Conservation (phyloP, 2,888 invertebrate species). For the Clepsis dumicolana region DNA sequence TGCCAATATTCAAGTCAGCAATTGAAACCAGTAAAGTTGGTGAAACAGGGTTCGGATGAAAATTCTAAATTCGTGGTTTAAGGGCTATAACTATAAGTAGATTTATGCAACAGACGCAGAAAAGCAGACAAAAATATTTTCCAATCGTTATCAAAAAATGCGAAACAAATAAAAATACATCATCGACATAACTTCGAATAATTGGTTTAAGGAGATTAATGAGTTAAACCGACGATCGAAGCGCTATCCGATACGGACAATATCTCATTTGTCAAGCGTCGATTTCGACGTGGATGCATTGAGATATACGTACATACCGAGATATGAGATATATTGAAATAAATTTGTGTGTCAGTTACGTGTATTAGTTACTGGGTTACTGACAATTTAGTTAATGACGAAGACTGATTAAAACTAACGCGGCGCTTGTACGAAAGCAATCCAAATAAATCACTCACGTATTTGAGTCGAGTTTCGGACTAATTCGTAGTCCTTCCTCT, state of each 20-base stretch:
- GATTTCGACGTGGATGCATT: not conserved
- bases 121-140: too few species aligned
- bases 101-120: too few species aligned
- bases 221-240: constrained; percentile 7
- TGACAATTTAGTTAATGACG: not conserved
- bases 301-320: not conserved
- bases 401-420: not conserved
- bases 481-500: too few species aligned
- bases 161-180: not conserved
- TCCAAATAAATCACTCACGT: too few species aligned
- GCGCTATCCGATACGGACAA: constrained; percentile 36
- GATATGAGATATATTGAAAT: constrained; percentile 1
- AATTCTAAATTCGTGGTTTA: too few species aligned
- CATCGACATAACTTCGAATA: constrained; percentile 19
- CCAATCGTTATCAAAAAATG: not conserved
- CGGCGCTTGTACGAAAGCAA: too few species aligned
- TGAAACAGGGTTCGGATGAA: too few species aligned
- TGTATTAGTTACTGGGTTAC: not conserved
- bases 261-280: constrained; percentile 38
- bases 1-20: too few species aligned
- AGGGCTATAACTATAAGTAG: too few species aligned
- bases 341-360: constrained; percentile 8
- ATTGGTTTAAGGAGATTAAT: constrained; percentile 33
- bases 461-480: too few species aligned
- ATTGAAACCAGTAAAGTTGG: too few species aligned